These are phyloP conservation scores for Tragelaphus strepsiceros DNA, from an alignment of 2,113 vertebrate species.

Conservation along the genomic window DNA sequence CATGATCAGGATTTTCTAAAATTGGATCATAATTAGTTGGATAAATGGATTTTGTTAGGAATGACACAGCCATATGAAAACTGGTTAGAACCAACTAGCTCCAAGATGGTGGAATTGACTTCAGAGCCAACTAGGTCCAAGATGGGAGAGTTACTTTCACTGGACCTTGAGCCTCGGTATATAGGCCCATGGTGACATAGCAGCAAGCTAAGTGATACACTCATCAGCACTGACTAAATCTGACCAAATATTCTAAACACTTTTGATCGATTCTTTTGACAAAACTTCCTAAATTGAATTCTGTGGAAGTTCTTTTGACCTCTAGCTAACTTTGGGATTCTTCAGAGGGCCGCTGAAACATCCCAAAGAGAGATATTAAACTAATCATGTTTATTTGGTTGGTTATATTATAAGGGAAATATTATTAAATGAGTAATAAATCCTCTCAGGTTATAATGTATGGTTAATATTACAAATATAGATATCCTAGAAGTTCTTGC, in stretches of 20 bases:
- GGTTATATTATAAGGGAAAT: not conserved
- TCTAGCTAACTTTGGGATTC: not conserved
- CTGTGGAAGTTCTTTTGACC: not conserved
- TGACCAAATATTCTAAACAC: not conserved
- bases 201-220: not conserved
- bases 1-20: not conserved
- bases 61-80: not conserved
- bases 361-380: not conserved
- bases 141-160: not conserved
- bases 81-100: not conserved
- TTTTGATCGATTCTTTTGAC: not conserved
- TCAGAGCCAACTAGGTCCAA: not conserved
- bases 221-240: not conserved
- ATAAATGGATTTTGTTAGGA: not conserved
- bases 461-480: not conserved
- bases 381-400: not conserved
- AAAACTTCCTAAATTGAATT: not conserved
- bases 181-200: not conserved
- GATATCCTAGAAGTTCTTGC: not conserved
- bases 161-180: not conserved
- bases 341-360: not conserved
- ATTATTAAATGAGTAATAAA: not conserved
- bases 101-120: not conserved
- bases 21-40: not conserved
- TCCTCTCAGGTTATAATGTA: not conserved